Evolutionary conservation across 2,888 invertebrate genomes (phyloP), one percentile per base, ranked within the genome.

Genomic region (Drosophila eohydei): DNA sequence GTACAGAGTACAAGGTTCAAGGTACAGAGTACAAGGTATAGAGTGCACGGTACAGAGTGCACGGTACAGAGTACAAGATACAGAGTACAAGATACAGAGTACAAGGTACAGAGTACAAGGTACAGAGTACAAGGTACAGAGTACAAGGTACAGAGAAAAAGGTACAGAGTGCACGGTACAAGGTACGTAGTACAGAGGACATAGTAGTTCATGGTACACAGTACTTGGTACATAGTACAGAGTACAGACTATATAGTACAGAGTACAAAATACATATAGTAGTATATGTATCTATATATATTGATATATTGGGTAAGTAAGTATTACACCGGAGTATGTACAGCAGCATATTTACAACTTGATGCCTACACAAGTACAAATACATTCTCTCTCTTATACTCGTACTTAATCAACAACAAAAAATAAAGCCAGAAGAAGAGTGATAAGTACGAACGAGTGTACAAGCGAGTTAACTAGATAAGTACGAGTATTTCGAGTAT

Each of bases 301-400:
- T 40, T 14, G 34, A 21, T 34, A 51, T n/a, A 21, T 36, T 52
- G 36, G 36, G 21, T 16, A 34, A 32, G 46, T 32, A 34, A 51
- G 8, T 36, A 52, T 36, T 36, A 52, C 36, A 36, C 34, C 51
- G 30, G 44, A 66, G 44, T 76, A 71, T 77, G 59, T 75, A 72
- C 52, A 77, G 67, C 61, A 57, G 72, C 66, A 66, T 67, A 67
- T 67, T 52, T 32, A 78, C 58, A 69, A 44, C 41, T 50, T 16
- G 61, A 71, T 62, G 54, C 55, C 69, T 59, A 30, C 26, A 63
- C 62, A 41, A 57, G 62, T 74, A 65, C 76, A 66, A 71, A 62
- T 65, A 75, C 57, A 60, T 60, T 58, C 43, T 28, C 59, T 52
- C 66, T 40, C 40, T 46, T 14, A n/a, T 41, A 52, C 65, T 54